These are phyloP conservation scores for Steinernema scapterisci DNA, from an alignment of 2,888 invertebrate genomes.

Conservation along the genomic window DNA sequence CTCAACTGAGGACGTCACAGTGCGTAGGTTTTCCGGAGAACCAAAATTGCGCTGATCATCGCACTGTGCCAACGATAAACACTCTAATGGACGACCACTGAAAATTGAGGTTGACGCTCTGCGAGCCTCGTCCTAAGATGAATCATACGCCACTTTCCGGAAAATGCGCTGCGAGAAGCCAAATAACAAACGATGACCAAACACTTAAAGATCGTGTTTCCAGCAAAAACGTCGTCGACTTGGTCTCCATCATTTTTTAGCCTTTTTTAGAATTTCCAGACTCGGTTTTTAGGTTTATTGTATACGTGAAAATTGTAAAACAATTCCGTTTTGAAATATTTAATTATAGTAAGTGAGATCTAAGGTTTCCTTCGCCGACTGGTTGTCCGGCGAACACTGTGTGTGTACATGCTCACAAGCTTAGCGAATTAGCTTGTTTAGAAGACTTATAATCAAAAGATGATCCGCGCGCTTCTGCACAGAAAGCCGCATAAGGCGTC, in stretches of 20 bases:
- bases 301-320: neutral
- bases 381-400: neutral
- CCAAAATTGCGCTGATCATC: no score
- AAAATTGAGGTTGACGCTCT: no score
- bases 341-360: slow-evolving; percentile 12
- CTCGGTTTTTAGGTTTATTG: no score
- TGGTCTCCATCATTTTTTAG: no score
- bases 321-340: neutral
- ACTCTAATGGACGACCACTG: no score
- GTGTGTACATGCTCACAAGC: slow-evolving; percentile 8
- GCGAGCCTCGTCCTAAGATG: no score
- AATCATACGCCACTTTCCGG: no score
- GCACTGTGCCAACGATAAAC: no score
- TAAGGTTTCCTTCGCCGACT: neutral
- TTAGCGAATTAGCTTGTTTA: slow-evolving; percentile 19
- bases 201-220: neutral
- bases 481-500: neutral
- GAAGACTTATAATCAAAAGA: slow-evolving; percentile 24
- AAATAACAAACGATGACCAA: neutral
- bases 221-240: neutral
- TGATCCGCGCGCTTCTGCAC: slow-evolving; percentile 12
- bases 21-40: no score
- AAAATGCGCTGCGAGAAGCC: no score
- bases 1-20: no score
- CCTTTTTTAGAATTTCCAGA: neutral